Conservation (phyloP, 1,140 invertebrate species). For the Hyphantria cunea region DNA sequence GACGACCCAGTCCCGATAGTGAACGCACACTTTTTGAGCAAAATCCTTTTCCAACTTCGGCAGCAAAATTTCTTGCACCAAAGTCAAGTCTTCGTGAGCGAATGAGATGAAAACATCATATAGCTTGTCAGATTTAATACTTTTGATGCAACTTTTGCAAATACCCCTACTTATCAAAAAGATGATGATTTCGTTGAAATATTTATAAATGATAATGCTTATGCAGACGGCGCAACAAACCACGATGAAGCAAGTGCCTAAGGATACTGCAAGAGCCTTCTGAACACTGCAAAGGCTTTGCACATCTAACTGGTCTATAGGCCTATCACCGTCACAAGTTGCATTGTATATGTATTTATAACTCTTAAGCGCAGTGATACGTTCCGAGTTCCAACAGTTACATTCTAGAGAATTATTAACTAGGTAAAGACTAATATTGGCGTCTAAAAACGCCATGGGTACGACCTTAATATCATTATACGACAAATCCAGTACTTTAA, state of each 20-base stretch:
- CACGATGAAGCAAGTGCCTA: background rate
- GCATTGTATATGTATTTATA: background rate
- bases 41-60: slow-evolving; percentile 14
- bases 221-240: background rate
- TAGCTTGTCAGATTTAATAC: background rate
- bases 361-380: slow-evolving; percentile 24
- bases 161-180: background rate
- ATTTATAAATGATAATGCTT: background rate
- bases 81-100: slow-evolving; percentile 18
- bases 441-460: slow-evolving; percentile 31
- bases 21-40: slow-evolving; percentile 14
- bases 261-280: background rate
- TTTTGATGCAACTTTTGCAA: background rate
- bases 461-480: slow-evolving; percentile 36
- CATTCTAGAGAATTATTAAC: slow-evolving; percentile 42
- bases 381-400: slow-evolving; percentile 32
- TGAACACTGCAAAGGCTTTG: background rate
- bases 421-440: slow-evolving; percentile 33
- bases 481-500: slow-evolving; percentile 39
- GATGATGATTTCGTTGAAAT: background rate
- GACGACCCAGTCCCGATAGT: slow-evolving; percentile 26
- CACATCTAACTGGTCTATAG: background rate
- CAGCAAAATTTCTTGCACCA: slow-evolving; percentile 1
- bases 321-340: background rate
- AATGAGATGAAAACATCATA: slow-evolving; percentile 28